Base-by-base conservation (phyloP, 2,113 vertebrate genomes). In the Cathartes aura region DNA sequence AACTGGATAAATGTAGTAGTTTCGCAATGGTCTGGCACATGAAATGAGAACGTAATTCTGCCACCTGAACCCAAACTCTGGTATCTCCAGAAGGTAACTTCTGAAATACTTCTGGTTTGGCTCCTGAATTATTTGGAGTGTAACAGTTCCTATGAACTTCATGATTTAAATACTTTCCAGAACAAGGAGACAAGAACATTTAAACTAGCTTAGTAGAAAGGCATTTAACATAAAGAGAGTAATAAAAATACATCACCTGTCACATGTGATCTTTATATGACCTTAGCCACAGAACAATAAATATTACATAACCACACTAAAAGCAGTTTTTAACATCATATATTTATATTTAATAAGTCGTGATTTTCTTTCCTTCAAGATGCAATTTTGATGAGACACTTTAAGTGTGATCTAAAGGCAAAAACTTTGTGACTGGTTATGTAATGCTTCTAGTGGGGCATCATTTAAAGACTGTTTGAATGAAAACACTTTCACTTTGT, bases 371-470 rank as follows among this genome's bases (percentile, higher is more conserved):
- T 96, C 93, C 95, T 98, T 95, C 87, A 92, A 96, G 90, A 97
- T 96, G 93, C 96, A 97, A 95, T 93, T 98, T 98, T 98, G 97
- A 98, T 97, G 95, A 98, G 97, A 91, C 87, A 94, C 82, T 94
- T 95, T 83, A 98, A 97, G 94, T 88, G 88, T 94, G 95, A 97
- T 98, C 90, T 96, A 95, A 96, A 97, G 86, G 86, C 91, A 90
- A 93, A 93, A 97, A 96, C 93, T 96, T 95, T 89, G 45, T 96
- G 94, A 88, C 95, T 96, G 85, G 91, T 98, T 97, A 97, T 97
- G 94, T 97, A 97, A 98, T 89, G 74, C 84, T 97, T 95, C 93
- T 95, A 90, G 93, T 81, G 58, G 87, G 78, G 53, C 87, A 95
- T 91, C 73, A 22, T 85, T 95, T 91, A 86, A 94, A 93, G 68